Conservation (phyloP, 2,113 vertebrate species). For the Vireo altiloquus region DNA sequence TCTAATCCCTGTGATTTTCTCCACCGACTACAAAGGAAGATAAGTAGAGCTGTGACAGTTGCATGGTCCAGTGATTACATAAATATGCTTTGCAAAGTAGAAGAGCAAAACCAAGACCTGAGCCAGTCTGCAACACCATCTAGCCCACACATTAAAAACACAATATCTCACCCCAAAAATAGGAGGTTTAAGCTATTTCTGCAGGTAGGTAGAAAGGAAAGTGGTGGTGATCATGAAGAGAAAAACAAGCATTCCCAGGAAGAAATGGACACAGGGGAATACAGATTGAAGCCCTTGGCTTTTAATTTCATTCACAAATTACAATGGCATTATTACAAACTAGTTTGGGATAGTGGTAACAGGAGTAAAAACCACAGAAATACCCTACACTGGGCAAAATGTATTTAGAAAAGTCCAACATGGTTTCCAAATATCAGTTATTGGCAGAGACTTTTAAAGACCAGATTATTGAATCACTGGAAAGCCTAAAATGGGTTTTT, state of each 20-base stretch:
- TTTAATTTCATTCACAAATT: neutral
- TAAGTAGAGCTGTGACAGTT: neutral
- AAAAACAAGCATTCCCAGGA: neutral
- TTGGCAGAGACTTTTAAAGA: neutral
- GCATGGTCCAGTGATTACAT: neutral
- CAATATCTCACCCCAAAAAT: rapidly evolving
- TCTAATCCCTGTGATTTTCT: neutral
- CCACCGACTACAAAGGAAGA: neutral
- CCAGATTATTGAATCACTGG: neutral
- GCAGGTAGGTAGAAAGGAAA: neutral
- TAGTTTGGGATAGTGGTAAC: neutral
- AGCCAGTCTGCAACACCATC: neutral
- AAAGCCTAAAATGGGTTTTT: neutral
- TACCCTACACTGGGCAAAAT: neutral
- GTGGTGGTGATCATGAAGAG: neutral
- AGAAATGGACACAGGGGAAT: neutral
- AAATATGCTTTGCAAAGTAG: neutral
- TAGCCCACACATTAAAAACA: neutral
- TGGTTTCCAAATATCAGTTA: neutral
- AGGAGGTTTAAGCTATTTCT: neutral
- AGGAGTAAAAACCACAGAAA: neutral
- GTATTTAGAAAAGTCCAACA: neutral
- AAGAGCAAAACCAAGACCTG: neutral
- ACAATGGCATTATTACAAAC: neutral
- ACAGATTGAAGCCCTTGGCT: neutral